A percentile compares a stretch with the other conserved stretches of the same genome.
phyloP scores from a whole-genome alignment of 2,888 invertebrate genomes.

The Tipula unca region DNA sequence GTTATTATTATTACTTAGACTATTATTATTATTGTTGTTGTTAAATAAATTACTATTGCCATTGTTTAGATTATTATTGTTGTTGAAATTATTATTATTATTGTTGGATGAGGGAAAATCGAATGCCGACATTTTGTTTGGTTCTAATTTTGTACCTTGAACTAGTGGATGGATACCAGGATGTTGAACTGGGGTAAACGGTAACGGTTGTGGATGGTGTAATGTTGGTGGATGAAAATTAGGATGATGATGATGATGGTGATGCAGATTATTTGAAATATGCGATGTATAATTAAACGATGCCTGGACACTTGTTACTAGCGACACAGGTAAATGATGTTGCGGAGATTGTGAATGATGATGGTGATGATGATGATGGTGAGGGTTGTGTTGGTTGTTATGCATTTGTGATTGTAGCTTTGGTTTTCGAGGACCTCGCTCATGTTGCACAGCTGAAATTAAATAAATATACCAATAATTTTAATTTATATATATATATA shows the following conservation, averaged over 20 bases:
- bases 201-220: conserved; percentile 30
- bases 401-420: conserved; percentile 57
- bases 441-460: conserved; percentile 87
- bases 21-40: neutral
- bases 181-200: conserved; percentile 36
- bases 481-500: neutral
- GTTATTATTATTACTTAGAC: conserved; percentile 25
- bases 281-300: conserved; percentile 43
- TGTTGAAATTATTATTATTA: conserved; percentile 10
- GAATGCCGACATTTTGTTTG: conserved; percentile 32
- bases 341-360: conserved; percentile 31
- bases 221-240: conserved; percentile 29
- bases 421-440: conserved; percentile 89
- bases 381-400: conserved; percentile 33
- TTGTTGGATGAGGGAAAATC: conserved; percentile 28
- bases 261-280: conserved; percentile 30
- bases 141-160: conserved; percentile 40
- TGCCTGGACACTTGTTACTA: conserved; percentile 42
- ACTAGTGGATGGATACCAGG: conserved; percentile 34
- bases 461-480: neutral
- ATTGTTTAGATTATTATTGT: neutral
- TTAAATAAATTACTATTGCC: neutral
- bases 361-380: conserved; percentile 34
- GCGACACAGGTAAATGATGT: conserved; percentile 36
- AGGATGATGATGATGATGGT: conserved; percentile 27